A percentile compares a stretch with the other conserved stretches of the same genome.
These are phyloP conservation scores for Camptogramma bilineatum DNA, from an alignment of 2,888 invertebrate species.

Conservation along the genomic window DNA sequence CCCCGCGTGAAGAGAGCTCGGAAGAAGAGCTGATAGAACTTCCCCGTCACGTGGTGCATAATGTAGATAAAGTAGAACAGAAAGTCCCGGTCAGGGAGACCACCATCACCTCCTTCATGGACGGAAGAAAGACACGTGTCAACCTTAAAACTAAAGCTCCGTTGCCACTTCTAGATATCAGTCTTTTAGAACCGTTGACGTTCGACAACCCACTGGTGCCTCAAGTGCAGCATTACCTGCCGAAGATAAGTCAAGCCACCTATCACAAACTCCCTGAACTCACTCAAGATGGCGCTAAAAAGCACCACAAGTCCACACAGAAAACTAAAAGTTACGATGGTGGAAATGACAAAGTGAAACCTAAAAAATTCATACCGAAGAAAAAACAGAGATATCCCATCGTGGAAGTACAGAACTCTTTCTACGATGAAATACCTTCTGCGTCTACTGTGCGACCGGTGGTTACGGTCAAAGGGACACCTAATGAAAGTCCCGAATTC, in stretches of 20 bases:
- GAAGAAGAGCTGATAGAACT: slow-evolving; percentile 39
- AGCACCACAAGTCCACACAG: slow-evolving; percentile 62
- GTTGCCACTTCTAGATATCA: slow-evolving; percentile 71
- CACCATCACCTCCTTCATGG: slow-evolving; percentile 62
- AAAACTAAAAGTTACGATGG: slow-evolving; percentile 68
- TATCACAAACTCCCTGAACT: slow-evolving; percentile 64
- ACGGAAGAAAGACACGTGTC: slow-evolving; percentile 70
- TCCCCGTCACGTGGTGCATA: slow-evolving; percentile 38
- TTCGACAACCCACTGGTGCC: slow-evolving; percentile 79
- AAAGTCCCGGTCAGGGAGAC: slow-evolving; percentile 60
- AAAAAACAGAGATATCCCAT: slow-evolving; percentile 60
- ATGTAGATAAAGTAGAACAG: slow-evolving; percentile 52
- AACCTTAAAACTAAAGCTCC: slow-evolving; percentile 69
- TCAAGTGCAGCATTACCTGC: slow-evolving; percentile 79
- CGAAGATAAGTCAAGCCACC: slow-evolving; percentile 68
- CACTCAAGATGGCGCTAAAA: slow-evolving; percentile 56
- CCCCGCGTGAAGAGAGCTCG: slow-evolving; percentile 37
- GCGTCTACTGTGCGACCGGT: slow-evolving; percentile 54
- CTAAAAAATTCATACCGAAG: slow-evolving; percentile 55
- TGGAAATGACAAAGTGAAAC: slow-evolving; percentile 54
- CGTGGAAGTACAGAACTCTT: slow-evolving; percentile 51
- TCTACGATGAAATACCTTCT: slow-evolving; percentile 53
- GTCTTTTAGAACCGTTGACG: slow-evolving; percentile 73
- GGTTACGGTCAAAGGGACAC: slow-evolving; percentile 55
- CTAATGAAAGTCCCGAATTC: slow-evolving; percentile 66